Base-by-base conservation (phyloP, 2,888 invertebrate genomes). In the Mechanitis messenoides region DNA sequence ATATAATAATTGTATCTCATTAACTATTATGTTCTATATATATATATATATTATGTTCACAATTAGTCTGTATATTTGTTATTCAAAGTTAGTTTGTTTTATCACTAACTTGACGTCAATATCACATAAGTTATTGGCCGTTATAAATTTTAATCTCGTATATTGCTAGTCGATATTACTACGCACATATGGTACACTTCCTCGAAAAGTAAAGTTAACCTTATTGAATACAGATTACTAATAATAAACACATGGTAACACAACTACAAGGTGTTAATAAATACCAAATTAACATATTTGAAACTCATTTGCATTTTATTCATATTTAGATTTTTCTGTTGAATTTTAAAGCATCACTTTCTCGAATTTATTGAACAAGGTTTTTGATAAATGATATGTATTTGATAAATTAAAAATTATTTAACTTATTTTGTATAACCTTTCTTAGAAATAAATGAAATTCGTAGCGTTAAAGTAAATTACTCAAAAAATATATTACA, bases 91-190 rank as follows among this genome's bases (percentile, higher is more conserved):
- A 7, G 3, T 42, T 3, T 42, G 42, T 42, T 42, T 65, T 61
- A 65, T 63, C 63, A 57, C 50, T 33, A 42, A 45, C 33, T 47
- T 57, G 59, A 66, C 61, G 63, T 61, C 65, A 65, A 61, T 59
- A 62, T 12, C 59, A 56, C 46, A 56, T 54, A 42, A 33, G 53
- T 57, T 66, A 66, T 66, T 61, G 65, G 56, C 65, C 59, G n/a
- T 55, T 59, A 63, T 66, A 66, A 63, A 63, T 42, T 66, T 56
- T 63, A 66, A 63, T 66, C 57, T 63, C 53, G 46, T 55, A 61
- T 63, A 65, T 63, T 65, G 59, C 58, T 53, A 35, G 54, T 46
- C 58, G 50, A 53, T 54, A 58, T 62, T 62, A 59, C 63, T 61
- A 63, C 46, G 50, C 28, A 50, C 59, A 55, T 47, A 57, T 60